Evolutionary conservation across 2,797 vertebrate genomes (phyloP).

Genomic region (Myotis myotis): DNA sequence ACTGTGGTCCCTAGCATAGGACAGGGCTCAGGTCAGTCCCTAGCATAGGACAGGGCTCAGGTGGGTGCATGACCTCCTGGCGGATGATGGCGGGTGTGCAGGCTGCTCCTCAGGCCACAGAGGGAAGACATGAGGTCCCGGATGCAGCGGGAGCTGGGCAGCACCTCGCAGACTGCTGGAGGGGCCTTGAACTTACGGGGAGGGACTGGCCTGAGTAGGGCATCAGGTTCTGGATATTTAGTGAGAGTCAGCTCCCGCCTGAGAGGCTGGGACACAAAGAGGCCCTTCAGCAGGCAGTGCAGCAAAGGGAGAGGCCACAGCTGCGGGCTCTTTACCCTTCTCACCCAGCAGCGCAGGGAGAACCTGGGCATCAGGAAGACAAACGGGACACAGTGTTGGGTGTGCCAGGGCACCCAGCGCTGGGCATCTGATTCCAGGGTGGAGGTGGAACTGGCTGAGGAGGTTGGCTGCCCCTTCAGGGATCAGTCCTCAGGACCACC

Average conservation of each 20-base stretch:
- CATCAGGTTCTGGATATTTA: background rate
- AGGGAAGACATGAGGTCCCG: rapidly evolving
- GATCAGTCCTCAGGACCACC: background rate
- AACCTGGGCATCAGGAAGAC: background rate
- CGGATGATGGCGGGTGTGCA: rapidly evolving
- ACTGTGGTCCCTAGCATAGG: background rate
- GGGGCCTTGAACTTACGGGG: rapidly evolving
- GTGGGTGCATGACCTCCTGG: background rate
- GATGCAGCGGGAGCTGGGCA: background rate
- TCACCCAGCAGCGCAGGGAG: background rate
- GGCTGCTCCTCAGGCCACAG: background rate
- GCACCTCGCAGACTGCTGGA: background rate
- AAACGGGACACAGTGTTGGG: background rate
- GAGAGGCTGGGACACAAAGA: background rate
- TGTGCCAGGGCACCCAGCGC: no score
- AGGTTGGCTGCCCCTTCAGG: background rate
- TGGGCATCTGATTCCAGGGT: background rate
- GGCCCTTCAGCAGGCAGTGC: background rate
- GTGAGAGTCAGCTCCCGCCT: background rate
- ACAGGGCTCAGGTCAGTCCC: background rate
- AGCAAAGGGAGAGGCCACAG: background rate
- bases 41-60: background rate
- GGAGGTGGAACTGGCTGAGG: rapidly evolving
- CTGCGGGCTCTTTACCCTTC: background rate
- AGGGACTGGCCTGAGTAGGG: rapidly evolving